A percentile compares a stretch with the other conserved stretches of the same genome.
phyloP scores from a whole-genome alignment of 2,113 vertebrate species.

The Upupa epops region DNA sequence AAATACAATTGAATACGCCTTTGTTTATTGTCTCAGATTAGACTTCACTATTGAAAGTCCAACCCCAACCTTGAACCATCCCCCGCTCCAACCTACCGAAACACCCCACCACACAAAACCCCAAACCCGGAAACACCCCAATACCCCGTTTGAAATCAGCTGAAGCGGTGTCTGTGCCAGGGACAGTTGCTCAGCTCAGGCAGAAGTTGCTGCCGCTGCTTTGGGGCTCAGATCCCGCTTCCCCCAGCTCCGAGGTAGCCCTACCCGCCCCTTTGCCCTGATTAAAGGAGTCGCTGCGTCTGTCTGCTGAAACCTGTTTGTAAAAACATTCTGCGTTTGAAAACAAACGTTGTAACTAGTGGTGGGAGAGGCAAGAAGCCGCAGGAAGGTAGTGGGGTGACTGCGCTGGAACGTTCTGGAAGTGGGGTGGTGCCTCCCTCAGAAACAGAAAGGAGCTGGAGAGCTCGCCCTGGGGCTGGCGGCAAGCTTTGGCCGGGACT shows the following conservation, averaged over 20 bases:
- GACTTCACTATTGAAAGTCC: background rate
- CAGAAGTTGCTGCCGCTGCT: fast-evolving
- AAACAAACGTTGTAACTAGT: background rate
- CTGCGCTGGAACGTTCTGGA: conserved; percentile 46
- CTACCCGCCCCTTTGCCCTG: background rate
- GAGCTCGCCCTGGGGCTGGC: background rate
- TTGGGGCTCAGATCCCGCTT: fast-evolving
- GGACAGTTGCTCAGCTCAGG: too few species aligned
- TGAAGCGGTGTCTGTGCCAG: background rate
- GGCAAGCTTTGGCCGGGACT: background rate
- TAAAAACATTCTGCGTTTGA: background rate
- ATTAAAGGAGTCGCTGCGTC: fast-evolving
- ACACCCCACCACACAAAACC: background rate
- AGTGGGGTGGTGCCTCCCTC: conserved; percentile 35
- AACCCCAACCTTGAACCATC: background rate
- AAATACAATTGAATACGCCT: background rate
- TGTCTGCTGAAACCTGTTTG: background rate
- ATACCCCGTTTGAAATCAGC: background rate
- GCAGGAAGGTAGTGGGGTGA: background rate
- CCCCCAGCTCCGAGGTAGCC: too few species aligned
- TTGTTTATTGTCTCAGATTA: background rate
- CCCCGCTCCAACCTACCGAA: too few species aligned
- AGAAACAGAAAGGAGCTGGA: background rate
- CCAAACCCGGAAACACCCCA: too few species aligned
- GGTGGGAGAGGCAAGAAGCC: background rate